Base-by-base conservation (phyloP, 2,113 vertebrate genomes). In the Poeciliopsis turrubarensis region DNA sequence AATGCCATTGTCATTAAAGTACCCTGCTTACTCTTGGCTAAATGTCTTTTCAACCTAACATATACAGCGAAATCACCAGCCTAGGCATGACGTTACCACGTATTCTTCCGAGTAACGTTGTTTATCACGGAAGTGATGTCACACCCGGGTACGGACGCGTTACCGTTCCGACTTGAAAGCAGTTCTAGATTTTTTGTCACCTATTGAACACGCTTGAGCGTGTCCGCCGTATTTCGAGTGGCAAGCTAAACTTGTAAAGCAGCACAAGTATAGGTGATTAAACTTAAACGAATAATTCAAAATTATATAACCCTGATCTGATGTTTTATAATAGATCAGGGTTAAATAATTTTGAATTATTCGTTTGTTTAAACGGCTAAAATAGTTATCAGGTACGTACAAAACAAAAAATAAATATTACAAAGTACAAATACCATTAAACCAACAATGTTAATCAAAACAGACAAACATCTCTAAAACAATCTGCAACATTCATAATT, bases 51-150 rank as follows among this genome's bases (percentile, higher is more conserved):
- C 14, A 26, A 14, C 4, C 34, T 27, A 60, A 17, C n/a, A 60
- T 41, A 64, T 30, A 15, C 37, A 63, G 19, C 34, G 17, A 19
- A 14, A 77, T 72, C 25, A 41, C 1, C 5, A 51, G 19, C 12
- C 6, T 61, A 32, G n/a, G 10, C 69, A 70, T 60, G 31, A 70
- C 68, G 54, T 75, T 85, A 30, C 34, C 64, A 34, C 57, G 26
- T 15, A 68, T 26, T 31, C 27, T 57, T 62, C 34, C 62, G 19
- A 17, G 26, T 39, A 17, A 31, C 51, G 60, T 34, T 92, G 86
- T 92, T 91, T 90, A 87, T 83, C 77, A 67, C 86, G 92, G 92
- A 93, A 85, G 79, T 88, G 86, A 82, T 31, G 87, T 91, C 73
- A 73, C 51, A 10, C 3, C 0, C 0, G 0, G 2, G 87, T 34